Percentiles rank a stretch among this genome's conserved stretches.
Evolutionary conservation across 1,140 invertebrate genomes (phyloP).

Genomic region (Gryllus bimaculatus): DNA sequence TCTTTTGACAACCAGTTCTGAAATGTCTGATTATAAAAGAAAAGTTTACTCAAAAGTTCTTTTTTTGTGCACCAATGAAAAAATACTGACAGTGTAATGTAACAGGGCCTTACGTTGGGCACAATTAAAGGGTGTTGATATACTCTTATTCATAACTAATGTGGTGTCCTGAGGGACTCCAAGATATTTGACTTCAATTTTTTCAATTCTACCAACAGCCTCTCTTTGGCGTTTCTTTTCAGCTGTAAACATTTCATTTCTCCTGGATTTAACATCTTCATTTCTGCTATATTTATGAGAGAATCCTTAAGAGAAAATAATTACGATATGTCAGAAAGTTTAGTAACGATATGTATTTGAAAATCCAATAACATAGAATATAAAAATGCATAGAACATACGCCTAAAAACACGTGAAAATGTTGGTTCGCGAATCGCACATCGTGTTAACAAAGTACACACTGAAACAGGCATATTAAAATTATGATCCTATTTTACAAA

Average conservation of each 20-base stretch:
- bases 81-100: not conserved
- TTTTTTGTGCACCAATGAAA: not conserved
- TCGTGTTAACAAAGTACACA: too few relatives aligned
- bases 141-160: slow-evolving; percentile 81
- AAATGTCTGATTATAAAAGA: slow-evolving; percentile 49
- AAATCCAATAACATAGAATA: too few relatives aligned
- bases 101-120: slow-evolving; percentile 60
- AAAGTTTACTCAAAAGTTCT: not conserved
- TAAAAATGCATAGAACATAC: too few relatives aligned
- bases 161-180: slow-evolving; percentile 61
- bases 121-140: slow-evolving; percentile 89
- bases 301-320: not conserved
- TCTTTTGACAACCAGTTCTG: slow-evolving; percentile 56
- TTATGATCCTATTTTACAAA: too few relatives aligned
- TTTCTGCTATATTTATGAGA: slow-evolving; percentile 20
- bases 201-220: slow-evolving; percentile 74
- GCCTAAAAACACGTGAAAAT: too few relatives aligned
- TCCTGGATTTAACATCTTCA: slow-evolving; percentile 37
- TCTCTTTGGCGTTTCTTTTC: slow-evolving; percentile 65
- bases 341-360: too few relatives aligned
- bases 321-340: not conserved
- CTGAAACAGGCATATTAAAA: too few relatives aligned
- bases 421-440: too few relatives aligned
- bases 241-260: slow-evolving; percentile 64
- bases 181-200: slow-evolving; percentile 76